Evolutionary conservation across 2,113 vertebrate species (phyloP), one percentile per base, ranked within the genome.

Genomic region (Bubalus kerabau): DNA sequence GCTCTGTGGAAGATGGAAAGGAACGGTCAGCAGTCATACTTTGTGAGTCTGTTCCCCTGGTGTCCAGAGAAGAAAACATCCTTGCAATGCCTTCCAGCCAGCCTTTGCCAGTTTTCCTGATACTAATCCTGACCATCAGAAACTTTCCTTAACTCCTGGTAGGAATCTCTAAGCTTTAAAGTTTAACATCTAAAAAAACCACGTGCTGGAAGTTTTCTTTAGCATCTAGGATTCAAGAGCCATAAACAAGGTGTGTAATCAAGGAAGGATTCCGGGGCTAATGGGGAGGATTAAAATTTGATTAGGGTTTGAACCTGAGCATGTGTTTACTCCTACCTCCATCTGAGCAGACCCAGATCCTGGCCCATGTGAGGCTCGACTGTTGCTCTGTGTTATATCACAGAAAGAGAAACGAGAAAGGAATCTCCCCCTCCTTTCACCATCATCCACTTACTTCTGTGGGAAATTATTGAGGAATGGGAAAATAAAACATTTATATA

Each of bases 1-100:
- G 96, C 95, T 91, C 78, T 56, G 95, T 8, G 4, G 89, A 95
- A 83, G 85, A 91, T 50, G 80, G 92, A 96, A 94, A 1, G 2
- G 84, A 74, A 46, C 2, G 43, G 86, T 95, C 91, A 94, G 97
- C 94, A 96, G 81, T 86, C 82, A 8, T 8, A 8, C n/a, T 74
- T 48, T 1, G 10, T 1, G 54, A 62, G 48, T 36, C 90, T 40
- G 64, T 59, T 87, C 60, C 95, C 95, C 62, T 32, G 30, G 87
- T 12, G 46, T 91, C 80, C 52, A 19, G 50, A 60, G 67, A 28
- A 82, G 10, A 93, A 43, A 30, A 10, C 23, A 15, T 26, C 28
- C 24, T 19, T 4, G 13, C 48, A 9, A 6, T 26, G 71, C 48
- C 52, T 40, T 80, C 71, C 30, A 8, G 74, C 91, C 56, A 43